Conservation (phyloP, 2,888 invertebrate genomes). For the Ceriagrion tenellum region DNA sequence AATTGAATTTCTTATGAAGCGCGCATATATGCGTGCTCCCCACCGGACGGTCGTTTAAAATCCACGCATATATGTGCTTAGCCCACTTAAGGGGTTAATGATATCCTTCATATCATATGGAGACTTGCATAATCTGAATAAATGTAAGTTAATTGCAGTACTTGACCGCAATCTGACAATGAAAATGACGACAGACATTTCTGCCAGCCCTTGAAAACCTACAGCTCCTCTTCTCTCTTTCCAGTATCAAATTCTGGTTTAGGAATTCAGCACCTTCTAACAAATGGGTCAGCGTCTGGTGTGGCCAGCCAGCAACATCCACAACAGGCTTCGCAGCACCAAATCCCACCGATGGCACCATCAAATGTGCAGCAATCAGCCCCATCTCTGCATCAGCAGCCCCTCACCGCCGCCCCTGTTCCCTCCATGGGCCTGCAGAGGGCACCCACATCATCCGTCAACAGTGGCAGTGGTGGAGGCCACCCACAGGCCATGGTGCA, state of each 20-base stretch:
- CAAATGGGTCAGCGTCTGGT: conserved; percentile 34
- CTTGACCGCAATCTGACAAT: background rate
- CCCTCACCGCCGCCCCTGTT: conserved; percentile 5
- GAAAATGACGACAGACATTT: background rate
- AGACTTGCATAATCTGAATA: no score
- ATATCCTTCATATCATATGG: no score
- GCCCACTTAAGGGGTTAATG: no score
- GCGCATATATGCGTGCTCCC: no score
- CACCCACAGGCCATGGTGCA: background rate
- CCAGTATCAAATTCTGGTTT: conserved; percentile 41
- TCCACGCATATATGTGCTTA: no score
- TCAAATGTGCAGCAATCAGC: conserved; percentile 30
- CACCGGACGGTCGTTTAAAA: no score
- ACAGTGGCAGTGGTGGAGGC: background rate
- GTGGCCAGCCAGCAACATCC: conserved; percentile 23
- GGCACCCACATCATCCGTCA: background rate
- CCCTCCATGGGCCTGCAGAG: background rate
- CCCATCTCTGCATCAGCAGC: conserved; percentile 46
- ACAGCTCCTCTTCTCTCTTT: background rate
- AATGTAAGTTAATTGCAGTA: background rate
- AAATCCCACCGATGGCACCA: conserved; percentile 35
- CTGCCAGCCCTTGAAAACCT: background rate
- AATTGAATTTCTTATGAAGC: no score
- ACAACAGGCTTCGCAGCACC: conserved; percentile 29
- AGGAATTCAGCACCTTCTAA: conserved; percentile 48